A percentile compares a stretch with the other conserved stretches of the same genome.
Conservation (phyloP, 1,140 invertebrate species). For the Berghia stephanieae region DNA sequence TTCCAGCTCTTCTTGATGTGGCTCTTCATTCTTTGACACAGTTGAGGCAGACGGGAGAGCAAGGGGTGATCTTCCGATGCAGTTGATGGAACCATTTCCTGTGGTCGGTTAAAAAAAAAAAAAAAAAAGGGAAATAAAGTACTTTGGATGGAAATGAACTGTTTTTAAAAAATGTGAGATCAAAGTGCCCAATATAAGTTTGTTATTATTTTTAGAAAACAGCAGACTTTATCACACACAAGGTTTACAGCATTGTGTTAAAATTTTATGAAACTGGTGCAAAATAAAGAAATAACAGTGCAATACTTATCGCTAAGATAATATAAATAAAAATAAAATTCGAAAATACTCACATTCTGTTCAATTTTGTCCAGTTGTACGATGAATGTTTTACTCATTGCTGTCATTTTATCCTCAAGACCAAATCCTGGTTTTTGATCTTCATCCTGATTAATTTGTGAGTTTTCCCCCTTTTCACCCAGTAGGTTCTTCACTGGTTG, state of each 20-base stretch:
- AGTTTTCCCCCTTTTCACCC: conserved; percentile 40
- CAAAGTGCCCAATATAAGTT: too few species aligned
- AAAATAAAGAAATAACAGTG: too few species aligned
- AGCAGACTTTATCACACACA: too few species aligned
- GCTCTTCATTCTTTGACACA: conserved; percentile 37
- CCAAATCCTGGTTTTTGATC: conserved; percentile 19
- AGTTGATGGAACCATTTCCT: neutral
- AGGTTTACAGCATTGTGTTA: too few species aligned
- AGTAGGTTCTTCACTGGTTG: conserved; percentile 67
- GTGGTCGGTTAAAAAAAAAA: too few species aligned
- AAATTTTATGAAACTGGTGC: too few species aligned
- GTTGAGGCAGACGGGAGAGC: conserved; percentile 30
- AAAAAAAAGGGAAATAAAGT: too few species aligned
- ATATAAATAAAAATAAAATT: too few species aligned
- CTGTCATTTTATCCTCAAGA: conserved; percentile 13
- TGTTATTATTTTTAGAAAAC: too few species aligned
- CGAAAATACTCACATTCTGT: neutral
- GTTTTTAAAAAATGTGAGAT: too few species aligned
- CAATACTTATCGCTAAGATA: too few species aligned
- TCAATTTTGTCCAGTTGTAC: neutral
- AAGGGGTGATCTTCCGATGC: conserved; percentile 25
- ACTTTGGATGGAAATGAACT: too few species aligned
- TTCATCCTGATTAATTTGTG: conserved; percentile 20
- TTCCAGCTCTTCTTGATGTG: conserved; percentile 43
- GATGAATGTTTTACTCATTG: neutral